A percentile compares a stretch with the other conserved stretches of the same genome.
Evolutionary conservation across 2,113 vertebrate genomes (phyloP).

Genomic region (Hepsetus odoe): DNA sequence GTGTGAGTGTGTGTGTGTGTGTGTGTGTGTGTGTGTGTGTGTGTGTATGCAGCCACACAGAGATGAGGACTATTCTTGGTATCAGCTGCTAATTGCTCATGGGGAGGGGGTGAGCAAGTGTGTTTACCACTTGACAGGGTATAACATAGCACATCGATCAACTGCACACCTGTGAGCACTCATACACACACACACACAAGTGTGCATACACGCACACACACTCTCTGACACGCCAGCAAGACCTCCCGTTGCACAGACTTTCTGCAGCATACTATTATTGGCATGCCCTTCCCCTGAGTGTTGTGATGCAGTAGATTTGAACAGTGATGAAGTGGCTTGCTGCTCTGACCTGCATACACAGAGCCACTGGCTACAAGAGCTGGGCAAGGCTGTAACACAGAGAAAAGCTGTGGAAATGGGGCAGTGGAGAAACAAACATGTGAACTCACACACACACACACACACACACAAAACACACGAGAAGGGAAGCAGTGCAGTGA

Average conservation of each 20-base stretch:
- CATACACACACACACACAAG: slow-evolving; percentile 4
- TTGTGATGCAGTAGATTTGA: slow-evolving; percentile 48
- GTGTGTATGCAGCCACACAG: slow-evolving; percentile 8
- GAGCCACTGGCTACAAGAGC: background rate
- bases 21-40: background rate
- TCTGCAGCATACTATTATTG: slow-evolving; percentile 43
- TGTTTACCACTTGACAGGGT: slow-evolving; percentile 54
- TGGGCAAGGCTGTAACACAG: background rate
- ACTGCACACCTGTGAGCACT: slow-evolving; percentile 44
- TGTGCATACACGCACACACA: slow-evolving; percentile 4
- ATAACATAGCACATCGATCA: slow-evolving; percentile 53
- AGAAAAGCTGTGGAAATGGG: background rate
- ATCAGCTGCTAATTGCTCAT: slow-evolving; percentile 51
- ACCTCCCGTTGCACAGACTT: slow-evolving; percentile 19
- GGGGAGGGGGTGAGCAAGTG: slow-evolving; percentile 46
- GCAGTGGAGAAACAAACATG: slow-evolving; percentile 10
- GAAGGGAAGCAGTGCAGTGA: background rate
- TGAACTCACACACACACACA: slow-evolving; percentile 13
- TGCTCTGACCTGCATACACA: slow-evolving; percentile 29
- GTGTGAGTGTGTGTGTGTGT: too few relatives aligned
- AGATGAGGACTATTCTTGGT: slow-evolving; percentile 35
- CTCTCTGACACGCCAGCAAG: background rate
- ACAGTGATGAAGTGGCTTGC: slow-evolving; percentile 15
- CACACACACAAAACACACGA: background rate
- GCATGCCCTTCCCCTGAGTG: slow-evolving; percentile 31